These are phyloP conservation scores for Erebia aethiops DNA, from an alignment of 2,888 invertebrate genomes.

Conservation along the genomic window DNA sequence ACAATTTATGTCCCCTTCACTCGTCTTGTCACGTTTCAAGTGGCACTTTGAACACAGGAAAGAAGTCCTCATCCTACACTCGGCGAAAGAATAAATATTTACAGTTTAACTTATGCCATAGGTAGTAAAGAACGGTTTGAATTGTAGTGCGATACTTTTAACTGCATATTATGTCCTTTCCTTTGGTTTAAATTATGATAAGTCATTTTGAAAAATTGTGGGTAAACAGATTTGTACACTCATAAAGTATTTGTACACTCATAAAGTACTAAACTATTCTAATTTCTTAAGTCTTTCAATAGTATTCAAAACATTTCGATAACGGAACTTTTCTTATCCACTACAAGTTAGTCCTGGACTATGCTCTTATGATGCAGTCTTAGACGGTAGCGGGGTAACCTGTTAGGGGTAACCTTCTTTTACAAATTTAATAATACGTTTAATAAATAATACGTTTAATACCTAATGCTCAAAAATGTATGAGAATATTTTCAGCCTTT, in stretches of 20 bases:
- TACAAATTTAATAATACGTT: no score
- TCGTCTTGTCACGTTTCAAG: constrained; percentile 40
- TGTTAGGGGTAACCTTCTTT: not conserved
- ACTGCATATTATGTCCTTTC: not conserved
- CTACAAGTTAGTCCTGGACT: no score
- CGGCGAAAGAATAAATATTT: constrained; percentile 38
- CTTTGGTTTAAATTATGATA: not conserved
- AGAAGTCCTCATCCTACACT: constrained; percentile 36
- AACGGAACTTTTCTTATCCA: no score
- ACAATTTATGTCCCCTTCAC: constrained; percentile 47
- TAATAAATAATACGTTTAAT: no score
- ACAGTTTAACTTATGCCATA: constrained; percentile 29
- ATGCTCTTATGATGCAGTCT: no score
- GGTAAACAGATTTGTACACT: no score
- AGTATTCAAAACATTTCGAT: no score
- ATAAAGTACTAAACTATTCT: no score
- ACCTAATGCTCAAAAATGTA: not conserved
- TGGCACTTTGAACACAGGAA: constrained; percentile 39
- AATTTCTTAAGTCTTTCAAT: no score
- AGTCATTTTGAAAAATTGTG: no score
- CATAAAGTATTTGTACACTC: no score
- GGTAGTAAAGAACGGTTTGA: constrained; percentile 18
- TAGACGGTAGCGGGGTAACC: no score
- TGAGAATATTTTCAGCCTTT: constrained; percentile 43
- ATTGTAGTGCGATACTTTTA: constrained; percentile 5